Evolutionary conservation across 1,140 invertebrate genomes (phyloP).

Genomic region (Conus betulinus): DNA sequence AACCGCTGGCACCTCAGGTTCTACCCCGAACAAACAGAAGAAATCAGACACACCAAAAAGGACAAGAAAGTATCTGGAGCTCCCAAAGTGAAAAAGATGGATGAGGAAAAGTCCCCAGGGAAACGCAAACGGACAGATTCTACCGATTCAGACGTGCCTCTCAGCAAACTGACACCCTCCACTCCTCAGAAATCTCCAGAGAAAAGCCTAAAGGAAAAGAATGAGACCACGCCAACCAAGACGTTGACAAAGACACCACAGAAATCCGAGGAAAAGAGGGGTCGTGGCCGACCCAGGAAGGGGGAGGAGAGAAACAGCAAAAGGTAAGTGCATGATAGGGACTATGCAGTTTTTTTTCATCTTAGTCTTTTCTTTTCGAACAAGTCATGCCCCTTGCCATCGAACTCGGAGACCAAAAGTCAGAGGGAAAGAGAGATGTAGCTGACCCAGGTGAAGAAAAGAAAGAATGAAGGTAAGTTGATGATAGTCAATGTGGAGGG

Average conservation of each 20-base stretch:
- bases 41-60: constrained; percentile 18
- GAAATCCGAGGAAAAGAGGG: constrained; percentile 43
- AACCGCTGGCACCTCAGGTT: background rate
- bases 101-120: constrained; percentile 6
- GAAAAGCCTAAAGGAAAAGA: constrained; percentile 35
- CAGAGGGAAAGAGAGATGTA: too few species aligned
- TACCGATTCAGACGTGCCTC: constrained; percentile 57
- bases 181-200: constrained; percentile 30
- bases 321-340: background rate
- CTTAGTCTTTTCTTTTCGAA: too few species aligned
- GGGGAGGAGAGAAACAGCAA: constrained; percentile 40
- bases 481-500: too few species aligned
- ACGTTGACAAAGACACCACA: constrained; percentile 34
- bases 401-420: too few species aligned
- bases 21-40: background rate
- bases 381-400: too few species aligned
- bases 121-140: constrained; percentile 38
- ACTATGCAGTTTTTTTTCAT: too few species aligned
- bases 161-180: constrained; percentile 48
- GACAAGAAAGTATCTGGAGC: constrained; percentile 12
- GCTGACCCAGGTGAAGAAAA: too few species aligned
- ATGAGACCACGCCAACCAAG: constrained; percentile 20
- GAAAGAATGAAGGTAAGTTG: too few species aligned
- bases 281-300: constrained; percentile 40
- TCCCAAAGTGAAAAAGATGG: constrained; percentile 16